Evolutionary conservation across 2,888 invertebrate genomes (phyloP), one percentile per base, ranked within the genome.

Genomic region (Dioctria linearis): DNA sequence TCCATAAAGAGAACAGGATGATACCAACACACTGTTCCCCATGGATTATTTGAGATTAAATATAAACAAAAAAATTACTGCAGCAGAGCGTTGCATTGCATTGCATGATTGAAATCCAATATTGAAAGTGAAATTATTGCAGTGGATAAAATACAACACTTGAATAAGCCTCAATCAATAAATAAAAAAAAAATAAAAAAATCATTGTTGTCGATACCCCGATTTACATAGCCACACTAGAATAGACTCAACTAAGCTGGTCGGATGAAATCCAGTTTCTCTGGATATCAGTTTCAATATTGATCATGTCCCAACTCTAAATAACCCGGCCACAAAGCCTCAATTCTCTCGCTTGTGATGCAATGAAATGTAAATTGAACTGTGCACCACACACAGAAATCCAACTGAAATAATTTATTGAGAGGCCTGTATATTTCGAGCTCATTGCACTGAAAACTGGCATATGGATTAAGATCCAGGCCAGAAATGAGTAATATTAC

Each of bases 31-130:
- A 54, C 54, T 8, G 25, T 25, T 25, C 25, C 3, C 54, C 54
- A 54, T 11, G 54, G 54, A 8, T 54, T 54, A 54, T 54, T 54
- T n/a, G 8, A 54, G 54, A 54, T 54, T 54, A 54, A 54, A 54
- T 1, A n/a, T 54, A n/a, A n/a, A 25, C 2, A 54, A 54, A 54
- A 11, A 8, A 54, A 9, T 46, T 2, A 54, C 54, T n/a, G 8
- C 25, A 25, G 11, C 4, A 54, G 6, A 11, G 54, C 1, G 54
- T 25, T 25, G 25, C 25, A 25, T 25, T 25, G 25, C 25, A 25
- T 25, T 25, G n/a, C n/a, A n/a, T n/a, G 25, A 25, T 25, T 25
- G 0, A 25, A 25, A 25, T 25, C 25, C 25, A 25, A n/a, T 11
- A 54, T 54, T 54, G 54, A 54, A 54, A 54, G 54, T 54, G 54